Evolutionary conservation across 2,113 vertebrate genomes (phyloP), one percentile per base, ranked within the genome.

Genomic region (Marcusenius ussheri): DNA sequence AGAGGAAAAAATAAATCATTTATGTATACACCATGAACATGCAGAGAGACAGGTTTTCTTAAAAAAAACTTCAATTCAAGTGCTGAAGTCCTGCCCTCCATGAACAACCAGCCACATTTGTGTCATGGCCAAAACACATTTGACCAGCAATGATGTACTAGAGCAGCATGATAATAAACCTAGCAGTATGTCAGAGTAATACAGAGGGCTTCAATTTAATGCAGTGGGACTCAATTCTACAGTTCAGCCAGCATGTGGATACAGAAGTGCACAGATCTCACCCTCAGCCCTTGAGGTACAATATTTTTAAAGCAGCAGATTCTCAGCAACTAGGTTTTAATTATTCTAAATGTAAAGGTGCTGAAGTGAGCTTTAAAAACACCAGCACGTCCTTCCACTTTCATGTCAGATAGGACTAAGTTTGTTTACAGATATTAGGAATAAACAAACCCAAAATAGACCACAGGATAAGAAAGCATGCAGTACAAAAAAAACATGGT

Each of bases 1-100:
- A 95, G 91, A 91, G 66, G 93, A 84, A 94, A 93, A 93, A 83
- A 93, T 90, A 39, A 51, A 50, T 24, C n/a, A 87, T 53, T 9
- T 1, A 42, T 45, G 19, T 66, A 35, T 88, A 17, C 31, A 58
- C 17, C 7, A 21, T n/a, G 21, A 47, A 47, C 2, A 46, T 7
- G 39, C 83, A 47, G 46, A 45, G 15, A 84, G 45, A 47, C 83
- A 84, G 83, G 3, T 77, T 77, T 42, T 19, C 35, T 77, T 77
- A 77, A 56, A 21, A 53, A 51, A 17, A 53, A 39, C 4, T 3
- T 1, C n/a, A n/a, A 77, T 39, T 77, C 24, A 27, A 70, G 62
- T 35, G 66, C 27, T 31, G 66, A 31, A 31, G 66, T 74, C 27
- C 27, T 27, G 62, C n/a, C 62, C 62, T 2, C 19, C 6, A 7